These are phyloP conservation scores for Linyphia triangularis DNA, from an alignment of 2,888 invertebrate genomes.

Conservation along the genomic window DNA sequence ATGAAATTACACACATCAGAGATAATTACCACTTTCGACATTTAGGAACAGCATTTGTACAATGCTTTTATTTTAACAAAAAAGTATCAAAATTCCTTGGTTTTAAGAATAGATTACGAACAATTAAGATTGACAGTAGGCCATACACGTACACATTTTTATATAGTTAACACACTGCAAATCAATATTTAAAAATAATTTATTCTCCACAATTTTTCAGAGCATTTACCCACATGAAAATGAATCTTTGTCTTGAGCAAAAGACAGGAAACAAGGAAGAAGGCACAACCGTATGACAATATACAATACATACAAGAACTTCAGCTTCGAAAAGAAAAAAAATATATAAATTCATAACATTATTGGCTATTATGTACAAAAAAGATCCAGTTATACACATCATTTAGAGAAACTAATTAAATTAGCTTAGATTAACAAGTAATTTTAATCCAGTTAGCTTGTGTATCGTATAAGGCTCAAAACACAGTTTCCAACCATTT, in stretches of 20 bases:
- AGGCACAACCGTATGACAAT: conserved; percentile 67
- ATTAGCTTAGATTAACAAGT: neutral
- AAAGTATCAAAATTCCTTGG: conserved; percentile 50
- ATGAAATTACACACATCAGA: conserved; percentile 53
- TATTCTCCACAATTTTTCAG: conserved; percentile 38
- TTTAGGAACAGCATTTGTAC: conserved; percentile 63
- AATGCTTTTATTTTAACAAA: conserved; percentile 55
- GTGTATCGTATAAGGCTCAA: neutral
- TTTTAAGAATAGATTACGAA: conserved; percentile 12
- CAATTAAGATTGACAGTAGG: conserved; percentile 8
- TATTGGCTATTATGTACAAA: conserved; percentile 52
- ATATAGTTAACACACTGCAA: conserved; percentile 22
- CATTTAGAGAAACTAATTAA: conserved; percentile 35
- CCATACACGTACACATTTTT: conserved; percentile 21
- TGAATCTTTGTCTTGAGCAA: conserved; percentile 52
- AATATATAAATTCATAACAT: conserved; percentile 3
- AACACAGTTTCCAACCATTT: neutral
- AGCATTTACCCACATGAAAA: conserved; percentile 23
- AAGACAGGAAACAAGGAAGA: conserved; percentile 49
- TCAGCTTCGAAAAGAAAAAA: conserved; percentile 8
- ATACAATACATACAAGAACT: conserved; percentile 49
- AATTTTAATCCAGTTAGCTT: neutral
- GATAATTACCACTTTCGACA: conserved; percentile 35
- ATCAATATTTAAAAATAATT: conserved; percentile 58
- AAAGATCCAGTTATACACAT: conserved; percentile 35